phyloP scores from a whole-genome alignment of 2,113 vertebrate species.

The Phalacrocorax carbo region DNA sequence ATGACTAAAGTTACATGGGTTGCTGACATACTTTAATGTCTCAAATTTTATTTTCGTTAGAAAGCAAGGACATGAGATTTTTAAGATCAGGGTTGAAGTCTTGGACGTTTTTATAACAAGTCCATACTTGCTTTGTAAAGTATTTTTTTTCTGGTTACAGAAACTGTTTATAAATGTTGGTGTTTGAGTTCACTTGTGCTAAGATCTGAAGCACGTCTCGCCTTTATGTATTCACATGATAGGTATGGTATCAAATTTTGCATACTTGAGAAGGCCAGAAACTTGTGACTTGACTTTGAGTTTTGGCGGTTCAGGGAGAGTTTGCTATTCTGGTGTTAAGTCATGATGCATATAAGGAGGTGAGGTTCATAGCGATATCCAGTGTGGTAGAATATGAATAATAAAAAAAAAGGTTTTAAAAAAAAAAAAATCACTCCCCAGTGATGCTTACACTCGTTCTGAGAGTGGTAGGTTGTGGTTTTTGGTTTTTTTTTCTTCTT shows the following conservation, averaged over 20 bases:
- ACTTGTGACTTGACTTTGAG: background rate
- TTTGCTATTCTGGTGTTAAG: background rate
- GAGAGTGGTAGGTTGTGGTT: background rate
- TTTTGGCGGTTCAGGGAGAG: background rate
- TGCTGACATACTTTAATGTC: background rate
- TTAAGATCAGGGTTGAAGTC: background rate
- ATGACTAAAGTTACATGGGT: background rate
- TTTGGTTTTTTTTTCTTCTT: background rate
- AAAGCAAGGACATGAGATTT: background rate
- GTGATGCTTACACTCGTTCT: background rate
- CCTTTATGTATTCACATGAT: background rate
- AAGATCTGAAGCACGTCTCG: background rate
- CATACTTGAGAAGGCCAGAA: background rate
- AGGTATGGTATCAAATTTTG: background rate
- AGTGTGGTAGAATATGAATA: background rate
- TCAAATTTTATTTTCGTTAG: background rate
- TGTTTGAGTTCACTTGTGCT: background rate
- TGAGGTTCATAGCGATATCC: background rate
- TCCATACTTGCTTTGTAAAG: background rate
- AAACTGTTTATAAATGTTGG: background rate
- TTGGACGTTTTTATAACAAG: background rate
- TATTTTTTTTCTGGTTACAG: background rate
- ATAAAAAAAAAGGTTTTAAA: background rate
- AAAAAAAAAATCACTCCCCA: background rate
- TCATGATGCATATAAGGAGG: background rate